A percentile compares a stretch with the other conserved stretches of the same genome.
Conservation (phyloP, 37 sponge, comb jelly and placozoan genomes). For the Oopsacas minuta region DNA sequence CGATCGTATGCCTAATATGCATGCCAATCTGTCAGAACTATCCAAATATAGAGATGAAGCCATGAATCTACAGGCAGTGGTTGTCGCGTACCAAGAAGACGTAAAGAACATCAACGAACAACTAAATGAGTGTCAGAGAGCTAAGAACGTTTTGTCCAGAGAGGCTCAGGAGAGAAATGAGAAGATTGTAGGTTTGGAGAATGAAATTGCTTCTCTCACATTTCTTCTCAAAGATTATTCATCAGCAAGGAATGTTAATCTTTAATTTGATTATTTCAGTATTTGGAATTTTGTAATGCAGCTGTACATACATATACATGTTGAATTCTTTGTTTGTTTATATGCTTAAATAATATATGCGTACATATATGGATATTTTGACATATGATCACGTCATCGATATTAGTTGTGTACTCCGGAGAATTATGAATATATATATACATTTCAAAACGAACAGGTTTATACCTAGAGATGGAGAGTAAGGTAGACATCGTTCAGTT, state of each 20-base stretch:
- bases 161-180: not conserved
- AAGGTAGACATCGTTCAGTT: constrained; percentile 59
- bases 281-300: too few relatives aligned
- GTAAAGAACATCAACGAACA: not conserved
- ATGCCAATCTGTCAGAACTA: not conserved
- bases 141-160: not conserved
- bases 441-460: too few relatives aligned
- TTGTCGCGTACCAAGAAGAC: not conserved
- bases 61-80: not conserved
- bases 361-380: too few relatives aligned
- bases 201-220: not conserved
- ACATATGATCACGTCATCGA: too few relatives aligned
- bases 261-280: too few relatives aligned
- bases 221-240: not conserved
- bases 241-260: too few relatives aligned
- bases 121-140: not conserved
- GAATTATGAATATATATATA: too few relatives aligned
- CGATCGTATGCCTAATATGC: not conserved
- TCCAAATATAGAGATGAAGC: not conserved
- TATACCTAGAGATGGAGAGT: too few relatives aligned
- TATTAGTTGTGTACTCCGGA: too few relatives aligned
- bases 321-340: too few relatives aligned
- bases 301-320: too few relatives aligned
- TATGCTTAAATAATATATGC: too few relatives aligned
- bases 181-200: not conserved